phyloP scores from a whole-genome alignment of 2,797 vertebrate species.

The Artibeus jamaicensis region DNA sequence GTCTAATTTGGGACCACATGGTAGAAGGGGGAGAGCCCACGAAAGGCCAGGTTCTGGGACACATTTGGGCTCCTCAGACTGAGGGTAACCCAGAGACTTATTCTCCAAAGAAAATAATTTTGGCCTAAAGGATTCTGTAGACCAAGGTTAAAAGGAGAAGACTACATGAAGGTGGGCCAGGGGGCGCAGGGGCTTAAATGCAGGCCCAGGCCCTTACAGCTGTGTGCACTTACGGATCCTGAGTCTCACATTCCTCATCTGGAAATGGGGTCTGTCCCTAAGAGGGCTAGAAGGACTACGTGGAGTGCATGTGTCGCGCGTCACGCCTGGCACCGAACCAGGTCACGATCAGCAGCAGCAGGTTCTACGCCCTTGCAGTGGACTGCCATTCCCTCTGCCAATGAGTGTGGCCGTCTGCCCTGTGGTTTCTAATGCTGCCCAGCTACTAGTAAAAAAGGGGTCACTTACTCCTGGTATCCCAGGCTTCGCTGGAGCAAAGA shows the following conservation, averaged over 20 bases:
- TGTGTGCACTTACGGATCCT: background rate
- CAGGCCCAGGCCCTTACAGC: background rate
- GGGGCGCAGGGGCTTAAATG: background rate
- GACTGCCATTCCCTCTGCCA: background rate
- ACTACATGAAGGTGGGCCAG: background rate
- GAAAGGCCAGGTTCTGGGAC: background rate
- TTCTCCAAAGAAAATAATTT: constrained; percentile 32
- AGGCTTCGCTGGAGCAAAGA: background rate
- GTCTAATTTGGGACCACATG: background rate
- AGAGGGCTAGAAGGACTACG: background rate
- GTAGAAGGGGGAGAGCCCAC: background rate
- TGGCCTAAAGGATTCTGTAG: background rate
- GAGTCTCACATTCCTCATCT: background rate
- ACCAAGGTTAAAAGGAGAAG: background rate
- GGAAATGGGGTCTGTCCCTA: background rate
- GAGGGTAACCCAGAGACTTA: background rate
- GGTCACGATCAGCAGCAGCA: background rate
- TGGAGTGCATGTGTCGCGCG: background rate
- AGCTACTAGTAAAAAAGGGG: background rate
- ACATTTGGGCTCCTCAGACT: background rate
- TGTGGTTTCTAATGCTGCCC: background rate
- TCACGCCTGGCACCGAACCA: background rate
- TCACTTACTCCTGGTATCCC: background rate
- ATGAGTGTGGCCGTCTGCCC: background rate
- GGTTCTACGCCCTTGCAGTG: background rate